phyloP scores from a whole-genome alignment of 30 jellyfish, hydroid and myxozoan genomes.

The Cassiopea xamachana region DNA sequence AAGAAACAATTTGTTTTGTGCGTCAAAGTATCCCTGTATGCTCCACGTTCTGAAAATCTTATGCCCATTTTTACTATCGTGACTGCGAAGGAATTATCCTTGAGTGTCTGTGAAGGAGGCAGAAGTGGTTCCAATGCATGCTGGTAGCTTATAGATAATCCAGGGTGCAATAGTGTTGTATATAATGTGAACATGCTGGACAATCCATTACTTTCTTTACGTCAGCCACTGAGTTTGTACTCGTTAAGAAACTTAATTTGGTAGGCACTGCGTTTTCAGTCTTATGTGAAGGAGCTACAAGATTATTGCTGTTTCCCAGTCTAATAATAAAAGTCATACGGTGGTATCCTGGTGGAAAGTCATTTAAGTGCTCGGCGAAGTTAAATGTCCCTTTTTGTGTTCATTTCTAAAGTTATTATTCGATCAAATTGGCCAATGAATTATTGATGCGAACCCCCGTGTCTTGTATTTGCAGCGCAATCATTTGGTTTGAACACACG shows the following conservation, averaged over 20 bases:
- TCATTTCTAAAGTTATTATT: background rate
- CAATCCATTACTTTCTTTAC: too few relatives aligned
- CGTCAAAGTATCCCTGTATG: too few relatives aligned
- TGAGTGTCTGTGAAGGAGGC: too few relatives aligned
- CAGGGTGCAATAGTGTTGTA: too few relatives aligned
- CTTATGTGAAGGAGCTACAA: background rate
- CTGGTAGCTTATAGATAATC: too few relatives aligned
- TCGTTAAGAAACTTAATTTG: background rate
- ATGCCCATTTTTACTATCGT: too few relatives aligned
- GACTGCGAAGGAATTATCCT: too few relatives aligned
- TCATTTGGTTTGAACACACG: constrained; percentile 15
- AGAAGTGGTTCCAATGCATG: too few relatives aligned
- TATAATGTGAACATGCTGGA: too few relatives aligned
- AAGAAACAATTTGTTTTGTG: too few relatives aligned
- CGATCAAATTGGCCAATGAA: constrained; percentile 1
- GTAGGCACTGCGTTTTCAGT: background rate
- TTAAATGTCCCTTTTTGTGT: constrained; percentile 1
- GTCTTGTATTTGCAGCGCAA: constrained; percentile 8
- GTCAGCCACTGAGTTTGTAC: too few relatives aligned
- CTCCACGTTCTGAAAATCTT: too few relatives aligned
- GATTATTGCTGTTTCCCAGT: background rate
- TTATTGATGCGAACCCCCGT: constrained; percentile 25
- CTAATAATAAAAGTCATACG: background rate
- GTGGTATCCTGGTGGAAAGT: background rate
- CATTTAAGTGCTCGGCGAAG: constrained; percentile 4